Base-by-base conservation (phyloP, 1,140 invertebrate species). In the Babylonia areolata region DNA sequence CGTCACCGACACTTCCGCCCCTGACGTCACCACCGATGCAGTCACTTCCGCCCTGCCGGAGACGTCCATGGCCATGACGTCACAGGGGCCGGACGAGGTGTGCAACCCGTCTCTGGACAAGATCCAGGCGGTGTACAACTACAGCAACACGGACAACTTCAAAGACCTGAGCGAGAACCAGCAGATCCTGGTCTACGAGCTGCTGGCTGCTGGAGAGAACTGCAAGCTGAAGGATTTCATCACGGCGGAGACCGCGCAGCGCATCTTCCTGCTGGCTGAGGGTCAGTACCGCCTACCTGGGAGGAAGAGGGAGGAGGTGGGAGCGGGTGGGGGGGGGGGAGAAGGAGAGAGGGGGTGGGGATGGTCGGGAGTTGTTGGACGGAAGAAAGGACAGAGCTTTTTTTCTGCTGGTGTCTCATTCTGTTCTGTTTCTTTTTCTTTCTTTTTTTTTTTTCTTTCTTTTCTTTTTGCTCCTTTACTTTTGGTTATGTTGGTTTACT, bases 171-270 rank as follows among this genome's bases (percentile, higher is more conserved):
- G 78, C 46, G 78, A 80, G 78, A 80, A 80, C 78, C 78, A 80
- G 78, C 78, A 80, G 42, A 80, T 80, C 42, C n/a, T 80, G 35
- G 42, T 80, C 33, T 80, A 80, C 23, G 78, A 80, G 31, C 42
- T 80, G 40, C 46, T 80, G 78, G 78, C 78, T 6, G 78, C 78
- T 3, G 78, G 33, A 12, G 78, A 80, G 78, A 42, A 42, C n/a
- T 80, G 78, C 78, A 28, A 31, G 23, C 23, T 80, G 28, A 80
- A 35, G 42, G n/a, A 51, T 23, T 80, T 80, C 78, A 80, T 80
- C 78, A 80, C 42, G 6, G 6, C 46, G 9, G 78, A 80, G 40
- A 80, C 78, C 15, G 33, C 46, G 12, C 78, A 80, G n/a, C 40
- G 78, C 9, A 54, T 54, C 78, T 54, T 80, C 42, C 78, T 80